Percentiles rank a stretch among this genome's conserved stretches.
Conservation (phyloP, 2,888 invertebrate species). For the Idaea straminata region DNA sequence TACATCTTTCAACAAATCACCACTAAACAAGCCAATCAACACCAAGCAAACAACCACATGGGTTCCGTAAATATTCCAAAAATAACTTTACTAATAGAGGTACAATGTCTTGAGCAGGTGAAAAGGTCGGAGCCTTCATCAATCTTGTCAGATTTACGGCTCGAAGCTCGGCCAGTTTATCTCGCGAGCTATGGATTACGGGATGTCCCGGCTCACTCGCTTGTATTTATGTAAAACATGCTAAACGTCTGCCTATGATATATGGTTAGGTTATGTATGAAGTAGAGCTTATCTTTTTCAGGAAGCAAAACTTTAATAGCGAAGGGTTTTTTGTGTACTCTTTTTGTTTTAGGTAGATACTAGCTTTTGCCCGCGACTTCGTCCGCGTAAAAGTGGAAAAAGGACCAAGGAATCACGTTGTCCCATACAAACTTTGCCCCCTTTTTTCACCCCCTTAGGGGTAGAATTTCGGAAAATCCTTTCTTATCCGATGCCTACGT, state of each 20-base stretch:
- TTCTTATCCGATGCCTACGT: too few relatives aligned
- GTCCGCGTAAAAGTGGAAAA: too few relatives aligned
- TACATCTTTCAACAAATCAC: not conserved
- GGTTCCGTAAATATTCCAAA: conserved; percentile 12
- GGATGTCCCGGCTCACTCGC: conserved; percentile 34
- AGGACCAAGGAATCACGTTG: too few relatives aligned
- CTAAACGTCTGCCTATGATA: conserved; percentile 9
- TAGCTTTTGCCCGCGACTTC: too few relatives aligned
- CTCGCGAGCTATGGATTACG: conserved; percentile 45
- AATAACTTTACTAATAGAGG: conserved; percentile 32
- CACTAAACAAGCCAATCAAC: conserved; percentile 6
- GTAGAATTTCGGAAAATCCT: too few relatives aligned
- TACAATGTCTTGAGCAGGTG: conserved; percentile 44
- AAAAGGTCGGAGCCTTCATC: conserved; percentile 56
- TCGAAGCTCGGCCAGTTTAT: conserved; percentile 46
- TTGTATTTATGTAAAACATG: conserved; percentile 24
- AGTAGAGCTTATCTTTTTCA: conserved; percentile 11
- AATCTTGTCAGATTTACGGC: conserved; percentile 70
- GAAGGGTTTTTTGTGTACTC: not conserved
- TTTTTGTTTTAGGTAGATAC: too few relatives aligned
- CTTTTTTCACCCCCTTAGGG: too few relatives aligned
- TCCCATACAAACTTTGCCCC: too few relatives aligned
- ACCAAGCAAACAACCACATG: conserved; percentile 4
- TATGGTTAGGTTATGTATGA: conserved; percentile 14
- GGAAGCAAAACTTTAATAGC: conserved; percentile 2